These are phyloP conservation scores for Adoxophyes honmai DNA, from an alignment of 1,140 invertebrate genomes.

Conservation along the genomic window DNA sequence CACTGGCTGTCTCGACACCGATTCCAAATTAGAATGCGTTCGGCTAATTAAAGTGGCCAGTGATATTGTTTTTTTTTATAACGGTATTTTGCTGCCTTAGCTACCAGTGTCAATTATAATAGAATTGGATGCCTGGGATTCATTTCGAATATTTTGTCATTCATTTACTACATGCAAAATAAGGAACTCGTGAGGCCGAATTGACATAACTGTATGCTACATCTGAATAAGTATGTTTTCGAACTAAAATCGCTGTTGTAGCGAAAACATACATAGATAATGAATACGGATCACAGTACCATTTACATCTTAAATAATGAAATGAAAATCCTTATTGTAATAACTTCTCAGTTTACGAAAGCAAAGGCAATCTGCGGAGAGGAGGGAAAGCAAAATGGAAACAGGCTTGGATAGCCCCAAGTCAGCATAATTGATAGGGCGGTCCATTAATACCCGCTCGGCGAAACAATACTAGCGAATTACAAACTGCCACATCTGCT, in stretches of 20 bases:
- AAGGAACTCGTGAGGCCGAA: too few species aligned
- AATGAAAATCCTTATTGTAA: slow-evolving; percentile 3
- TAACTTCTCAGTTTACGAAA: slow-evolving; percentile 5
- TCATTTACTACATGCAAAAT: too few species aligned
- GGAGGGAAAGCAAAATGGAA: background rate
- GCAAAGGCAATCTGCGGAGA: background rate
- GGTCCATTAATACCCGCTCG: slow-evolving; percentile 20
- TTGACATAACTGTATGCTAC: too few species aligned
- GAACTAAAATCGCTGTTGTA: too few species aligned
- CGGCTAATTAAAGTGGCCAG: background rate
- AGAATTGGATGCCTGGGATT: too few species aligned
- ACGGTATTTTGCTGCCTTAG: too few species aligned
- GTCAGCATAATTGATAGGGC: slow-evolving; percentile 34
- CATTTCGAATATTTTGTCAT: too few species aligned
- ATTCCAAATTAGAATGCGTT: slow-evolving; percentile 9
- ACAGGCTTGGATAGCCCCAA: slow-evolving; percentile 8
- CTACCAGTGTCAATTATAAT: too few species aligned
- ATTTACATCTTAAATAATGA: too few species aligned
- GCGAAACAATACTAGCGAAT: slow-evolving; percentile 1
- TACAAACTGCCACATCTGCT: background rate
- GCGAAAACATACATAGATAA: too few species aligned
- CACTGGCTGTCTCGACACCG: background rate
- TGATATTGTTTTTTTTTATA: background rate
- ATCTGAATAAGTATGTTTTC: too few species aligned
- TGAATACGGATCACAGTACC: too few species aligned